Conservation (phyloP, 2,797 vertebrate genomes). For the Heterohyrax brucei region DNA sequence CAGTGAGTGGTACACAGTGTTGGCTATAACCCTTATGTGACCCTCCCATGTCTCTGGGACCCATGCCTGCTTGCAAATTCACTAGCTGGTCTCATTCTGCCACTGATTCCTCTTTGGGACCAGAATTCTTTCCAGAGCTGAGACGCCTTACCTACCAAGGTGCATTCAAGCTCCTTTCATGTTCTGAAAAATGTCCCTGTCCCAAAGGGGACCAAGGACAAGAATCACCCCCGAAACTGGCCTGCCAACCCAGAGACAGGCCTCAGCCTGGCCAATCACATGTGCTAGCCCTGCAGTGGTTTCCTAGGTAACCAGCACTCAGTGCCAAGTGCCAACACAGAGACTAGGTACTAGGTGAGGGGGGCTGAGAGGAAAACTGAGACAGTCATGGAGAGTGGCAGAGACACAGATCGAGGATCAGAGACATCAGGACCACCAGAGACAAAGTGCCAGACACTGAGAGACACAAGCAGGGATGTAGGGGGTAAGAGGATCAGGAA, state of each 20-base stretch:
- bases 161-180: background rate
- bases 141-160: background rate
- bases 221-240: conserved; percentile 71
- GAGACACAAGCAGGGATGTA: rapidly evolving
- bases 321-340: conserved; percentile 65
- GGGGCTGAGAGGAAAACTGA: background rate
- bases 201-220: conserved; percentile 29
- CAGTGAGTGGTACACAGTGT: background rate
- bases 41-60: background rate
- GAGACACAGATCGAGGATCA: background rate
- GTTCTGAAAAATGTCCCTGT: conserved; percentile 2
- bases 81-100: background rate
- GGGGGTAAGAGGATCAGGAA: background rate
- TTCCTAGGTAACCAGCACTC: conserved; percentile 89
- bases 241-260: conserved; percentile 66
- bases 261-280: conserved; percentile 79
- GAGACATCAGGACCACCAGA: background rate
- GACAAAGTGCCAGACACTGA: background rate
- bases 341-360: conserved; percentile 65
- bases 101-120: background rate
- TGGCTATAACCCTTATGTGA: background rate
- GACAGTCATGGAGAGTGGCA: background rate
- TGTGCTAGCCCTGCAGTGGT: conserved; percentile 74
- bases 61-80: background rate
- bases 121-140: background rate